Evolutionary conservation across 1,140 invertebrate species (phyloP), one percentile per base, ranked within the genome.

Genomic region (Homarus americanus): DNA sequence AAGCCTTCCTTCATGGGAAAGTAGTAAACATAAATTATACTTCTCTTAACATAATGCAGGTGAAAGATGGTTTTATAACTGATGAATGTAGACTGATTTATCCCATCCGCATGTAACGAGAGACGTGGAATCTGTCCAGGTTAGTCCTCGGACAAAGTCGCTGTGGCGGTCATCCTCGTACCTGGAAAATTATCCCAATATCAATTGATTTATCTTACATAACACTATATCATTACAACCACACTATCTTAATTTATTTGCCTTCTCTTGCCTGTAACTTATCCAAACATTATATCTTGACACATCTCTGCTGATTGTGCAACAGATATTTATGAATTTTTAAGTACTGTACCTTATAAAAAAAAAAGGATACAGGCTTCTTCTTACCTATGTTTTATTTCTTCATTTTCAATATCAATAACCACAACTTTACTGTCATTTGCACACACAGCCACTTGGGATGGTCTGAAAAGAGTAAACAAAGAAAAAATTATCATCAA

Each of bases 81-180:
- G 28, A 44, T 90, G 87, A 15, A 83, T 41, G 24, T 66, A 38
- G 12, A 90, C 87, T 53, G 41, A 15, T 20, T 73, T 90, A 75
- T 90, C 87, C 87, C 87, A 90, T 24, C 87, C 87, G 78, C 80
- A 90, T 36, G 66, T 76, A 41, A 84, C 41, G 12, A 90, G 72
- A 24, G 80, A 72, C 28, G 76, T 73, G 38, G 80, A 72, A 34
- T 90, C 87, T 72, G 49, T 58, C 87, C 87, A 90, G 1, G 87
- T 69, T 80, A 90, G 15, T 9, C 87, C 87, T 34, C 87, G 66
- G 20, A 90, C 72, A 41, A 90, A 90, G 36, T 90, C 87, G 32
- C 15, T n/a, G 72, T 90, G 87, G 1, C 80, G 66, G 72, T 90
- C 72, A 66, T 90, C 87, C 24, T 90, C 87, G 38, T 90, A 90